Evolutionary conservation across 2,113 vertebrate genomes (phyloP), one percentile per base, ranked within the genome.

Genomic region (Furnarius figulus): DNA sequence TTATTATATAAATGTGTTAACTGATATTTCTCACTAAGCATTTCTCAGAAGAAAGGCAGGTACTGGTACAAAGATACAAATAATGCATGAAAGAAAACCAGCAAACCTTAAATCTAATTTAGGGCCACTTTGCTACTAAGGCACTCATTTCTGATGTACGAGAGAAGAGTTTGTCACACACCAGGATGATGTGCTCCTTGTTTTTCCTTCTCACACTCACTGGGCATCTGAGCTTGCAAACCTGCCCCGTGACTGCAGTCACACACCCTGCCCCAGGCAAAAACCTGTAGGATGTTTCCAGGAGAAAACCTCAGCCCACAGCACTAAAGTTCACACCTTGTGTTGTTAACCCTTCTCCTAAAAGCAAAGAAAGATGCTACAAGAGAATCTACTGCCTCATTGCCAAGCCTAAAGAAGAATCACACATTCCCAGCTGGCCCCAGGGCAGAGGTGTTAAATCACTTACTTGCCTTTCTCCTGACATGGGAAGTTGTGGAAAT

Each of bases 1-100:
- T 70, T 50, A 44, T 66, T 17, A 77, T 78, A 76, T 67, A 87
- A 77, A 68, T 70, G 30, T 24, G 5, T 33, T 71, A 65, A 82
- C 49, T 70, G 74, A 28, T 58, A 63, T 25, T 85, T 95, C 33
- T 47, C 72, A 22, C 22, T 25, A 25, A 84, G 27, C 25, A 3
- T 76, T 85, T 92, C 91, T 89, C 91, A 87, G 87, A 94, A 94
- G 42, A 76, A 79, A 85, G 52, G 47, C 72, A 93, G 90, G 55
- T 49, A 28, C 33, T 25, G 20, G 24, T 31, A 78, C 59, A 33
- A 71, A 90, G 71, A 90, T 28, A 89, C 46, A 94, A 95, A 91
- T 33, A 83, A 31, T 0, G 2, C 67, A 83, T 23, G 30, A 73
- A 90, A 77, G 42, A 71, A 91, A 85, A 53, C 14, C 75, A 93